These are phyloP conservation scores for Drosophila lowei DNA, from an alignment of 1,140 invertebrate species.

Conservation along the genomic window DNA sequence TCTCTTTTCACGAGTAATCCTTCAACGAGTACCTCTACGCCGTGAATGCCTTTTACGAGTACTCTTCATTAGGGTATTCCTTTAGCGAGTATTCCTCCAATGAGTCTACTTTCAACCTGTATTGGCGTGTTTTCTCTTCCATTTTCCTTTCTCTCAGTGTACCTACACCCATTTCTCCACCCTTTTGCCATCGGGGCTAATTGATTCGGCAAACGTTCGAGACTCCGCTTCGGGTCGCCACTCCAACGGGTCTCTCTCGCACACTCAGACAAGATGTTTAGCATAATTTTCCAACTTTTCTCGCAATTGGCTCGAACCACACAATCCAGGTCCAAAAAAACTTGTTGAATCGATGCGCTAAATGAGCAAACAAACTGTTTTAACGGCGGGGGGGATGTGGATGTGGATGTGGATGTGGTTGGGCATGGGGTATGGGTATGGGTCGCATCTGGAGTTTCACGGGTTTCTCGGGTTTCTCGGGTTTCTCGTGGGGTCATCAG, in stretches of 20 bases:
- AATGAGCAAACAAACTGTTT: constrained; percentile 55
- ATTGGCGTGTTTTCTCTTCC: not conserved
- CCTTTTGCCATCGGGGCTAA: constrained; percentile 18
- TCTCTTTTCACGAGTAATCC: too few species aligned
- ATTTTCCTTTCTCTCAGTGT: constrained; percentile 1
- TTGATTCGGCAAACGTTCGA: constrained; percentile 52
- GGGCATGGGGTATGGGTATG: not conserved
- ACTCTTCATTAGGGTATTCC: too few species aligned
- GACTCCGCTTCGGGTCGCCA: constrained; percentile 1
- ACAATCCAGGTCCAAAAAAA: constrained; percentile 4
- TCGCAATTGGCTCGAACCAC: constrained; percentile 28
- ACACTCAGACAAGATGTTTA: constrained; percentile 41
- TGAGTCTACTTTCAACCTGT: too few species aligned
- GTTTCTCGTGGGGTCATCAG: constrained; percentile 18
- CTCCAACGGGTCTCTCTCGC: constrained; percentile 15
- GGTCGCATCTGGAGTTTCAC: constrained; percentile 4
- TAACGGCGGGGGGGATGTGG: not conserved
- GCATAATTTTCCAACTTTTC: constrained; percentile 58
- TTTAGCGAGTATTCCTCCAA: too few species aligned
- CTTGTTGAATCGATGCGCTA: constrained; percentile 52
- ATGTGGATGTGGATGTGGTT: too few species aligned
- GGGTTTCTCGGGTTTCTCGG: constrained; percentile 6
- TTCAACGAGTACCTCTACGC: too few species aligned
- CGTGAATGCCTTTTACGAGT: too few species aligned
- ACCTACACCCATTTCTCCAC: not conserved